Evolutionary conservation across 2,113 vertebrate genomes (phyloP).

Genomic region (Leptobrachium leishanense): DNA sequence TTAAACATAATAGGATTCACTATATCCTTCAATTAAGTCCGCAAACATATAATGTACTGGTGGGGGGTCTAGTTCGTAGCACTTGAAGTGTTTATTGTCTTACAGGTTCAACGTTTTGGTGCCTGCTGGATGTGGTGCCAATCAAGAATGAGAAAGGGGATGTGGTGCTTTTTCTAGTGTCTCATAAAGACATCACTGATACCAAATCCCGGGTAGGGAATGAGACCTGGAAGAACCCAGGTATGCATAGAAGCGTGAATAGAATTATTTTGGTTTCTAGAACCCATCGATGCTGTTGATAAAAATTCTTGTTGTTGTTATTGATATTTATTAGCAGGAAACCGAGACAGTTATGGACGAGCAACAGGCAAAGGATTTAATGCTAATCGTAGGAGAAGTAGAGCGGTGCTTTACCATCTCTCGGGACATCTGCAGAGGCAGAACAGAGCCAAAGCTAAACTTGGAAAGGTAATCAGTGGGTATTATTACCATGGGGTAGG

Average conservation of each 20-base stretch:
- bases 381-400: slow-evolving; percentile 65
- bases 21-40: no score
- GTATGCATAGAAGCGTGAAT: slow-evolving; percentile 51
- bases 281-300: background rate
- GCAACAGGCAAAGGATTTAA: slow-evolving; percentile 61
- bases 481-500: background rate
- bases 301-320: background rate
- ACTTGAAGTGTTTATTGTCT: background rate
- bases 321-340: slow-evolving; percentile 52
- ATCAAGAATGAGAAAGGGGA: slow-evolving; percentile 92
- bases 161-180: slow-evolving; percentile 87
- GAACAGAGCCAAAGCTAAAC: slow-evolving; percentile 63
- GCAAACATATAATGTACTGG: no score
- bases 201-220: slow-evolving; percentile 77
- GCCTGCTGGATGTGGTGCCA: slow-evolving; percentile 88
- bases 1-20: no score
- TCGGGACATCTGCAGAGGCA: slow-evolving; percentile 69
- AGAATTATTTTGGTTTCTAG: no score
- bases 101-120: slow-evolving; percentile 85
- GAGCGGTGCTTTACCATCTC: slow-evolving; percentile 69
- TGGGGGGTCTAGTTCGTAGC: background rate
- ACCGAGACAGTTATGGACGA: slow-evolving; percentile 54
- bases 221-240: slow-evolving; percentile 74
- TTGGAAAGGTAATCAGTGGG: slow-evolving; percentile 61
- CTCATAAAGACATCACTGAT: slow-evolving; percentile 88